A percentile compares a stretch with the other conserved stretches of the same genome.
Evolutionary conservation across 1,140 invertebrate species (phyloP).

Genomic region (Armadillidium nasatum): DNA sequence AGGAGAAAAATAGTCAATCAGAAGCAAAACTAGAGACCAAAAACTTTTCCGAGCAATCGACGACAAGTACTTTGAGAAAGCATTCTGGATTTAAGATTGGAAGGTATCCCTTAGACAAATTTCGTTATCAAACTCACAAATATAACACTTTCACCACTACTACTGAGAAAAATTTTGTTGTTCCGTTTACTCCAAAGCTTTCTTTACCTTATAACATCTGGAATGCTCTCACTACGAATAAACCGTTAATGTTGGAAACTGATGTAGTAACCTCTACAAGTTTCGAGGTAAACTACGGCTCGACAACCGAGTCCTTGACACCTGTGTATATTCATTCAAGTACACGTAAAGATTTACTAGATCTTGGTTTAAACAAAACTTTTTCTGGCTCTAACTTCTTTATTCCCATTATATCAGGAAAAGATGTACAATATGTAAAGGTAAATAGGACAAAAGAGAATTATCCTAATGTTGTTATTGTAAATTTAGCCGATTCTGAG

Average conservation of each 20-base stretch:
- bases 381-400: constrained; percentile 10
- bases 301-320: constrained; percentile 14
- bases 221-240: constrained; percentile 38
- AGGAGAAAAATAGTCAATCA: neutral
- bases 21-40: neutral
- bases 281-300: constrained; percentile 33
- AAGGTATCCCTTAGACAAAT: constrained; percentile 33
- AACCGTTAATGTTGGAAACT: constrained; percentile 43
- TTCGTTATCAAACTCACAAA: constrained; percentile 21
- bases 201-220: constrained; percentile 27
- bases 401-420: constrained; percentile 39
- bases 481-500: constrained; percentile 27
- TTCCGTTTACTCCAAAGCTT: neutral
- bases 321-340: constrained; percentile 23
- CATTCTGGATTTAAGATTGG: constrained; percentile 31
- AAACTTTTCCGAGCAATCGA: neutral
- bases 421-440: constrained; percentile 35
- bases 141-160: neutral
- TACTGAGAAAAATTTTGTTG: neutral
- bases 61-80: constrained; percentile 22
- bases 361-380: neutral
- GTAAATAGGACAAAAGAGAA: constrained; percentile 34
- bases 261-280: constrained; percentile 44
- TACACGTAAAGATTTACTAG: neutral
- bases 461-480: constrained; percentile 43